These are phyloP conservation scores for Notolabrus celidotus DNA, from an alignment of 2,797 vertebrate genomes.

Conservation along the genomic window DNA sequence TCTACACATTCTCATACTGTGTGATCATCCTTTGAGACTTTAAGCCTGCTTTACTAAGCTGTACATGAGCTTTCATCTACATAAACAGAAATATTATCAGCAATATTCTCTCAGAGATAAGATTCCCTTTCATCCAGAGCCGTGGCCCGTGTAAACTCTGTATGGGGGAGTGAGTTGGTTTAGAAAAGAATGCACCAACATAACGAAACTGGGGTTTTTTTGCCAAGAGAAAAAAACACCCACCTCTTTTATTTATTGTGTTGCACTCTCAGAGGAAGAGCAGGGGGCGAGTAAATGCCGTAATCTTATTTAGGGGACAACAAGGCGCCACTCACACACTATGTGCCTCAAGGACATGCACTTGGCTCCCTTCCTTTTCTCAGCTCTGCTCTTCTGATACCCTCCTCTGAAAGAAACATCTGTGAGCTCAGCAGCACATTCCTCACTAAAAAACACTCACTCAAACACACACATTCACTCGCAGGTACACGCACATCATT, in stretches of 20 bases:
- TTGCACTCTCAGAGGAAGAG: conserved; percentile 59
- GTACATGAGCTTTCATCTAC: conserved; percentile 49
- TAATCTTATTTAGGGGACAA: conserved; percentile 77
- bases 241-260: conserved; percentile 70
- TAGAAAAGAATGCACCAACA: conserved; percentile 51
- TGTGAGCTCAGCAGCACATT: conserved; percentile 61
- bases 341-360: conserved; percentile 61
- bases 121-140: conserved; percentile 52
- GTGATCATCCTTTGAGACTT: conserved; percentile 34
- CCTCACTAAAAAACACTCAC: conserved; percentile 51
- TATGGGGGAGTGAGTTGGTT: conserved; percentile 52
- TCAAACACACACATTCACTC: conserved; percentile 23
- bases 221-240: conserved; percentile 39
- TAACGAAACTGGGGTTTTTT: conserved; percentile 39
- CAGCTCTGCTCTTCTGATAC: conserved; percentile 57
- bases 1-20: conserved; percentile 31
- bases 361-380: conserved; percentile 65
- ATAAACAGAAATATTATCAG: conserved; percentile 58
- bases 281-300: conserved; percentile 64
- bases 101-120: conserved; percentile 41
- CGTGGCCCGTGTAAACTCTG: conserved; percentile 49
- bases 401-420: conserved; percentile 75
- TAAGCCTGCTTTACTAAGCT: conserved; percentile 41
- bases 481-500: conserved; percentile 14
- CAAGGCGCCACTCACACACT: conserved; percentile 58